phyloP scores from a whole-genome alignment of 2,888 invertebrate species.

The Gryllus longicercus region DNA sequence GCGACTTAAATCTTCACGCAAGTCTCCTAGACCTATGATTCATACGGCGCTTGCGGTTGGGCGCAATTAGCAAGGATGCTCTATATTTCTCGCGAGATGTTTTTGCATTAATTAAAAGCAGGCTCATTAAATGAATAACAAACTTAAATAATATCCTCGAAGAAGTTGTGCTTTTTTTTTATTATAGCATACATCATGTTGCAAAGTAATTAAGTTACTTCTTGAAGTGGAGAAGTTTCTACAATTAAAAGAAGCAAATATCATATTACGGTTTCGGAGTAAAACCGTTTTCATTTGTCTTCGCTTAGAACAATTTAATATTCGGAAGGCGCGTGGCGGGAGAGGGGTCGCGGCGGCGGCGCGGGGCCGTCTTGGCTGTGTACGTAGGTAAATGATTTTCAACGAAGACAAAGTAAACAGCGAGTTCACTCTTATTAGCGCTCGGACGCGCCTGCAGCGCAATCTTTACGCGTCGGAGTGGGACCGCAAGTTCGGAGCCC shows the following conservation, averaged over 20 bases:
- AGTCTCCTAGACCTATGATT: neutral
- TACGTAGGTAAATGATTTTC: neutral
- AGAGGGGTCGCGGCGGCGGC: too few species aligned
- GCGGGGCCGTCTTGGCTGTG: too few species aligned
- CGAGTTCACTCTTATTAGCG: neutral
- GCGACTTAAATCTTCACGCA: too few species aligned
- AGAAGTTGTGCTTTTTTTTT: neutral
- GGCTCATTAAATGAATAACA: conserved; percentile 4
- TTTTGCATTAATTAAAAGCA: neutral
- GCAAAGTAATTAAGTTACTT: neutral
- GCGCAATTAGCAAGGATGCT: conserved; percentile 8
- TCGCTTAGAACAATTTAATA: neutral
- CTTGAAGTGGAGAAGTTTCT: conserved; percentile 4
- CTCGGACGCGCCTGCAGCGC: neutral
- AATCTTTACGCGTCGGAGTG: neutral
- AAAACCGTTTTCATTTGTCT: neutral
- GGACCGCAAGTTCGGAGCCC: neutral
- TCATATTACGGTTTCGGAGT: neutral
- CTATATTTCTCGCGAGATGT: conserved; percentile 7
- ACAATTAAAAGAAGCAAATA: conserved; percentile 9
- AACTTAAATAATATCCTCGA: neutral
- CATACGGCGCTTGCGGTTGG: neutral
- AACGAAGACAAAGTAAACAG: conserved; percentile 17
- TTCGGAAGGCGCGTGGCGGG: neutral
- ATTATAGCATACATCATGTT: neutral